These are phyloP conservation scores for Tolmerus cingulatus DNA, from an alignment of 2,888 invertebrate genomes.

Conservation along the genomic window DNA sequence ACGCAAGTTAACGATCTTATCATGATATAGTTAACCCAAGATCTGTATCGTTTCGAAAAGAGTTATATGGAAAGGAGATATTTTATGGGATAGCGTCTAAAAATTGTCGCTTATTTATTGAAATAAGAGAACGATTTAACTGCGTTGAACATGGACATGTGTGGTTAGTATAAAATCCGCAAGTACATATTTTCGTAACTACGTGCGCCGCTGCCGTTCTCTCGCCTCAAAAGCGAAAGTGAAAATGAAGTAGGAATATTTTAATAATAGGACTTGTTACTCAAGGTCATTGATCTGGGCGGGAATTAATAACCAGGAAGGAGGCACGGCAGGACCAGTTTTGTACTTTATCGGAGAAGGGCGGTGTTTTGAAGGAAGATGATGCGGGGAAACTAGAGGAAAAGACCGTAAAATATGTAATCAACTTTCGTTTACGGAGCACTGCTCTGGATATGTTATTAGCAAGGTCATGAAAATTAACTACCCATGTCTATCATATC, in stretches of 20 bases:
- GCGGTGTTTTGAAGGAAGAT: background rate
- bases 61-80: background rate
- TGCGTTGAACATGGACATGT: background rate
- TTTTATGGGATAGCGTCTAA: background rate
- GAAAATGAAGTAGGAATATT: background rate
- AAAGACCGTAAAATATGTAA: background rate
- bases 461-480: background rate
- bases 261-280: background rate
- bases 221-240: background rate
- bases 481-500: background rate
- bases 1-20: background rate
- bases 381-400: background rate
- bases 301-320: background rate
- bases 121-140: background rate
- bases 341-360: background rate
- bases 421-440: background rate
- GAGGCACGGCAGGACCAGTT: background rate
- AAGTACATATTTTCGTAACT: background rate
- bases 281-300: background rate
- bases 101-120: background rate
- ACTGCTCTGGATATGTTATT: background rate
- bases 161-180: background rate
- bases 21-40: background rate
- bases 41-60: background rate
- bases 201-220: background rate